Evolutionary conservation across 37 sponge, comb jelly and placozoan genomes (phyloP), one percentile per base, ranked within the genome.

Genomic region (Chondrosia reniformis): DNA sequence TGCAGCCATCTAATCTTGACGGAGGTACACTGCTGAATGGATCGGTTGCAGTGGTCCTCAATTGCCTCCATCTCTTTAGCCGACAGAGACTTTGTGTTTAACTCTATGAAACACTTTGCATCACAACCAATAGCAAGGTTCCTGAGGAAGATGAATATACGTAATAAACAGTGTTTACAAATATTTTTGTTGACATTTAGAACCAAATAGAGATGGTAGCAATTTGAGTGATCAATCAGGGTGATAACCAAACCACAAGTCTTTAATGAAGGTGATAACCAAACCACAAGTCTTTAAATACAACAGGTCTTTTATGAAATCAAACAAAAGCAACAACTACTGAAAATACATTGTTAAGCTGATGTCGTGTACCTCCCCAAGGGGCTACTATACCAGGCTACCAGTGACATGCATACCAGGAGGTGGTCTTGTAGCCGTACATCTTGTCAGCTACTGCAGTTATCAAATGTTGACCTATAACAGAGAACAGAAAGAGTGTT

Each of bases 381-480:
- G n/a, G n/a, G n/a, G n/a, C n/a, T n/a, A n/a, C n/a, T n/a, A n/a
- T n/a, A n/a, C n/a, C n/a, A n/a, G n/a, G n/a, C n/a, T n/a, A n/a
- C n/a, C 45, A 42, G 4, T 15, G 28, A 77, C 21, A 72, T 13
- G 46, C 45, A 78, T 40, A 66, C 67, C 67, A 66, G 33, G 67
- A 95, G 0, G 76, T 78, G 13, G 99, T 98, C 74, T 98, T 98
- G 76, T 67, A 84, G 15, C 89, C 88, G 63, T 55, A 93, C 67
- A 83, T 75, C 21, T 78, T 77, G 54, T 95, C 96, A 0, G 91
- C 86, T 0, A 98, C 75, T 12, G 99, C 99, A 55, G 96, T 98
- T 33, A 98, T 83, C 36, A 98, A 79, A 67, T 98, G 99, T 69
- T 98, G 99, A 4, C 93, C 95, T 93, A 81, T 43, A 31, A 7